Percentiles rank a stretch among this genome's conserved stretches.
Evolutionary conservation across 1,140 invertebrate species (phyloP).

Genomic region (Asbolus verrucosus): DNA sequence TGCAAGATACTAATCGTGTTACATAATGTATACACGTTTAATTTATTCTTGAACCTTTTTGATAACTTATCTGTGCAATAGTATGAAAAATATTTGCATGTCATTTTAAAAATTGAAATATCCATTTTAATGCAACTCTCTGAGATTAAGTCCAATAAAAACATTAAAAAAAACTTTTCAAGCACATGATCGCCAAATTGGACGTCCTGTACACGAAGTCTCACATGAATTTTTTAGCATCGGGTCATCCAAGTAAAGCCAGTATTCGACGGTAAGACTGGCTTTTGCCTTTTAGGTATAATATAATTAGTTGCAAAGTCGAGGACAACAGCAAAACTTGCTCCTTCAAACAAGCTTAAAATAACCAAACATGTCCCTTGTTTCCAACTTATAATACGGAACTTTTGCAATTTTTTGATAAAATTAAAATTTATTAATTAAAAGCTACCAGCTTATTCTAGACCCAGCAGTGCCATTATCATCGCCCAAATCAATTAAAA

Average conservation of each 20-base stretch:
- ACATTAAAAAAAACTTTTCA: no score
- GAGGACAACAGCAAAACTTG: slow-evolving; percentile 14
- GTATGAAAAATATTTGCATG: slow-evolving; percentile 7
- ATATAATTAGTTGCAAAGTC: slow-evolving; percentile 7
- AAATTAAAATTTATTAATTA: no score
- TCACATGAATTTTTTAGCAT: slow-evolving; percentile 1
- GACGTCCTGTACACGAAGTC: no score
- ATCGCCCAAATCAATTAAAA: no score
- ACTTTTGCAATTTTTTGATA: no score
- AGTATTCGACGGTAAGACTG: not conserved
- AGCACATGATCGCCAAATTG: not conserved
- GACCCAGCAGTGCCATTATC: no score
- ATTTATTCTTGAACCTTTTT: slow-evolving; percentile 12
- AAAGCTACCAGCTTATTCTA: no score
- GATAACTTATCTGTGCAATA: slow-evolving; percentile 15
- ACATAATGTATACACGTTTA: slow-evolving; percentile 4
- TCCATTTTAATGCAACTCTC: no score
- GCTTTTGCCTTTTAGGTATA: slow-evolving; percentile 19
- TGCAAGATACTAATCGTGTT: slow-evolving; percentile 9
- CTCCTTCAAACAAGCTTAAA: no score
- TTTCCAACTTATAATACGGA: no score
- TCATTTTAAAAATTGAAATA: not conserved
- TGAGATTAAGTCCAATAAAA: no score
- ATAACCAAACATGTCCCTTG: no score
- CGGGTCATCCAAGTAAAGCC: not conserved